Evolutionary conservation across 2,113 vertebrate genomes (phyloP), one percentile per base, ranked within the genome.

Genomic region (Halichoeres trimaculatus): DNA sequence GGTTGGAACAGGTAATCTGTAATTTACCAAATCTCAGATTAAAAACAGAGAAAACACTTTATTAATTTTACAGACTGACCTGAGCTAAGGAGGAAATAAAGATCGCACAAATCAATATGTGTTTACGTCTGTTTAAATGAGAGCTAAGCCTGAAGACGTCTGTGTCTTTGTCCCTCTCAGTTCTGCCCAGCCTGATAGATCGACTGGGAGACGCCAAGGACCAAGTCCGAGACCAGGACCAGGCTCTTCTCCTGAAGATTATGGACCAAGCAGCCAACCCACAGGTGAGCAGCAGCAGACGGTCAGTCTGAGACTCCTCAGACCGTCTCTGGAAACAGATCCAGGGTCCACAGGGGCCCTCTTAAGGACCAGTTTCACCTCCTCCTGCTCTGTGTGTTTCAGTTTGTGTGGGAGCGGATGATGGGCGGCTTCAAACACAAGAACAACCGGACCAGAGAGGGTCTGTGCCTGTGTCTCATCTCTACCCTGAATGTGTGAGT

Each of bases 401-500:
- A 99, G 98, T 98, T 96, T 0, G 96, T 99, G 8, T 99, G 98
- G 98, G 97, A 99, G 86, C 94, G 96, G 58, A 96, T 99, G 95
- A 93, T 96, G 10, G 95, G 95, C 87, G 97, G 97, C 76, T 99
- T 99, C 94, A 98, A 98, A 90, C 97, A 99, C 80, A 99, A 99
- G 93, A 99, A 99, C 92, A 97, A 94, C 92, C 90, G 97, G 67
- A 97, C 95, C 8, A 95, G 98, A 87, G 98, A 99, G 89, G 97
- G 96, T 57, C 96, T 98, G 65, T 99, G 98, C 83, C 94, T 98
- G 80, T 98, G 97, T 89, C 97, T 99, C 90, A 94, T 98, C 74
- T 94, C 97, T 47, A 99, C 98, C 0, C 92, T 99, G 34, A 98
- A 96, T 54, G 92, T 92, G 98, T 99, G 89, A 94, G 90, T 62